These are phyloP conservation scores for Ptychoptera albimana DNA, from an alignment of 2,888 invertebrate genomes.

Conservation along the genomic window DNA sequence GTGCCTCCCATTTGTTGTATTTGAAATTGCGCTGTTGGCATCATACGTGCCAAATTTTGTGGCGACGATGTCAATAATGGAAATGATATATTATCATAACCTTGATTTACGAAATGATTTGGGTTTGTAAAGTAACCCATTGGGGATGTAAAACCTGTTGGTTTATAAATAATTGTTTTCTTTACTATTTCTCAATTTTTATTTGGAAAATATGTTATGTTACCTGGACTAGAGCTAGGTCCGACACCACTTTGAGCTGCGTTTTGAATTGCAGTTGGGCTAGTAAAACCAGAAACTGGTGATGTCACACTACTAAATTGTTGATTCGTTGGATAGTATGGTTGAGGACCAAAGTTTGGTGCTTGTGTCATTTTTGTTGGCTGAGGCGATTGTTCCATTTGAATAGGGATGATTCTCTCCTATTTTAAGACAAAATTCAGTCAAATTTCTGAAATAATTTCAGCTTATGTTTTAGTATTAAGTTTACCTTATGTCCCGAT, in stretches of 20 bases:
- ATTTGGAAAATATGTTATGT: too few relatives aligned
- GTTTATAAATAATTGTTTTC: not conserved
- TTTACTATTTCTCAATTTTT: not conserved
- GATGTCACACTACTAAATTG: slow-evolving; percentile 14
- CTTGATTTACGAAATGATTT: slow-evolving; percentile 32
- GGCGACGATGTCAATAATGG: slow-evolving; percentile 22
- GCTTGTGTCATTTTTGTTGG: slow-evolving; percentile 21
- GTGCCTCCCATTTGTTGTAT: slow-evolving; percentile 30
- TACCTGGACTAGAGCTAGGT: too few relatives aligned
- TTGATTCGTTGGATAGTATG: slow-evolving; percentile 18
- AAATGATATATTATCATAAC: slow-evolving; percentile 25
- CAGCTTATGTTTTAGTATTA: too few relatives aligned
- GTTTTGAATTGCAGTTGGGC: slow-evolving; percentile 1
- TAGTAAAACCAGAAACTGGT: slow-evolving; percentile 10
- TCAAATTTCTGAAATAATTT: not conserved
- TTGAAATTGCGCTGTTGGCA: slow-evolving; percentile 16
- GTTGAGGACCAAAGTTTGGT: slow-evolving; percentile 20
- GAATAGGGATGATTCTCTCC: slow-evolving; percentile 30
- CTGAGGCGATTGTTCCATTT: slow-evolving; percentile 21
- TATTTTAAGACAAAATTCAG: slow-evolving; percentile 7
- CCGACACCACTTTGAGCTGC: not conserved
- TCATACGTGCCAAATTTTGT: slow-evolving; percentile 14
- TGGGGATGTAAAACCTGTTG: not conserved
- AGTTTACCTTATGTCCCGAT: too few relatives aligned
- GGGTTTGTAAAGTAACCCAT: slow-evolving; percentile 22